A percentile compares a stretch with the other conserved stretches of the same genome.
Evolutionary conservation across 2,888 invertebrate species (phyloP).

Genomic region (Hipparchia sbordonii): DNA sequence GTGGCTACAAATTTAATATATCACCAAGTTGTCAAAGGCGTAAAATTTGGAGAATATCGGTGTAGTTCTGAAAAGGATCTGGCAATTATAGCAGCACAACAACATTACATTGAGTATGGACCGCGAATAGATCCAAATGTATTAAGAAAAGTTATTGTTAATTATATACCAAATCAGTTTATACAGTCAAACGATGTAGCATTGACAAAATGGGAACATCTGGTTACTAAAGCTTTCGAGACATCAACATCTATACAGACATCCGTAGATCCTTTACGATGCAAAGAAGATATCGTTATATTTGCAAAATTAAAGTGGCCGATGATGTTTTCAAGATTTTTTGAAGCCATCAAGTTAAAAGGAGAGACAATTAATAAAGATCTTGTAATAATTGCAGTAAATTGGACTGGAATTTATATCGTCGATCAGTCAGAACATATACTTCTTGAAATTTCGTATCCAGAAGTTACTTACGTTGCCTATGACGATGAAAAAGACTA

Average conservation of each 20-base stretch:
- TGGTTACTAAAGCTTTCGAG: conserved; percentile 87
- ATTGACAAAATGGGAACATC: conserved; percentile 87
- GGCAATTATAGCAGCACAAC: conserved; percentile 94
- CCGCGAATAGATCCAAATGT: conserved; percentile 85
- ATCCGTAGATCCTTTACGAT: conserved; percentile 84
- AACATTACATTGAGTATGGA: conserved; percentile 94
- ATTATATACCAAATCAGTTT: conserved; percentile 91
- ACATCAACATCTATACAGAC: conserved; percentile 88
- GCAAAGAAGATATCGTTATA: conserved; percentile 95
- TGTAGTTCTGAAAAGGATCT: conserved; percentile 92
- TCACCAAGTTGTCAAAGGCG: conserved; percentile 92
- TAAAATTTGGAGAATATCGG: conserved; percentile 96
- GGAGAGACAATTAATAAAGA: conserved; percentile 86
- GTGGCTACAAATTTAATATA: conserved; percentile 95
- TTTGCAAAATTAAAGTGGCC: conserved; percentile 97
- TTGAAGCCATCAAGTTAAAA: conserved; percentile 91
- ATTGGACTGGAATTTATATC: conserved; percentile 96
- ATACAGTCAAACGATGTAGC: conserved; percentile 85
- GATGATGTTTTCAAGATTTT: conserved; percentile 96
- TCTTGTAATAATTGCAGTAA: conserved; percentile 95
- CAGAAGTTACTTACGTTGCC: conserved; percentile 91
- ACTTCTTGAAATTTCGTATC: conserved; percentile 92
- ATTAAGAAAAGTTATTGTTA: conserved; percentile 87
- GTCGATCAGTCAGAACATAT: conserved; percentile 96
- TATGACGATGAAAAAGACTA: conserved; percentile 78